Evolutionary conservation across 2,113 vertebrate species (phyloP).

Genomic region (Sylvia atricapilla): DNA sequence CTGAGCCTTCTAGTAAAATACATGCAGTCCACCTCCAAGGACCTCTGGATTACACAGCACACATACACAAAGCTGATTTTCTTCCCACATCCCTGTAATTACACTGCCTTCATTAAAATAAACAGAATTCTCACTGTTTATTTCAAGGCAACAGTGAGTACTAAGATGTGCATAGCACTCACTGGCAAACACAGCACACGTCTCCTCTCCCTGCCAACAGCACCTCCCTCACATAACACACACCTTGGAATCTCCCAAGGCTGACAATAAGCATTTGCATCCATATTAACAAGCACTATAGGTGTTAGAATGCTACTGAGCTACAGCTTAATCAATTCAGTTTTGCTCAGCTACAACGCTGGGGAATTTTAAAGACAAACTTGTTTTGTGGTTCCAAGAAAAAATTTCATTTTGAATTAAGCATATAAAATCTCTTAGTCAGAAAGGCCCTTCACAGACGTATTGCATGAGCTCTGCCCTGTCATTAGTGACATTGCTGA

Average conservation of each 20-base stretch:
- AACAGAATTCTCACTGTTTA: neutral
- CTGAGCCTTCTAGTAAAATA: neutral
- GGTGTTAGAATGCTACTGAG: neutral
- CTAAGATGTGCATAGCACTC: neutral
- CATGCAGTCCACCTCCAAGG: neutral
- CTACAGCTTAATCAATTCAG: neutral
- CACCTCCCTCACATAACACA: neutral
- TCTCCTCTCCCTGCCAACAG: neutral
- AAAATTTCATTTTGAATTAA: neutral
- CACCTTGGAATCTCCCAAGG: neutral
- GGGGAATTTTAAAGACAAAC: neutral
- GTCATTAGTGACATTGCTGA: neutral
- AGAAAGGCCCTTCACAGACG: neutral
- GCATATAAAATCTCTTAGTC: neutral
- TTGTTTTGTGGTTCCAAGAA: neutral
- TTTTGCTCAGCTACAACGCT: fast-evolving
- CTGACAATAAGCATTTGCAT: neutral
- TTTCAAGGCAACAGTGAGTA: neutral
- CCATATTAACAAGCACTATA: neutral
- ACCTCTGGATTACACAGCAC: neutral
- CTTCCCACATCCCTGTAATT: neutral
- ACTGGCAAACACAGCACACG: fast-evolving
- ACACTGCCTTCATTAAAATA: neutral
- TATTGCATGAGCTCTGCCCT: neutral
- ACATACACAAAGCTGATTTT: neutral